These are phyloP conservation scores for Pollenia angustigena DNA, from an alignment of 2,888 invertebrate genomes.

Conservation along the genomic window DNA sequence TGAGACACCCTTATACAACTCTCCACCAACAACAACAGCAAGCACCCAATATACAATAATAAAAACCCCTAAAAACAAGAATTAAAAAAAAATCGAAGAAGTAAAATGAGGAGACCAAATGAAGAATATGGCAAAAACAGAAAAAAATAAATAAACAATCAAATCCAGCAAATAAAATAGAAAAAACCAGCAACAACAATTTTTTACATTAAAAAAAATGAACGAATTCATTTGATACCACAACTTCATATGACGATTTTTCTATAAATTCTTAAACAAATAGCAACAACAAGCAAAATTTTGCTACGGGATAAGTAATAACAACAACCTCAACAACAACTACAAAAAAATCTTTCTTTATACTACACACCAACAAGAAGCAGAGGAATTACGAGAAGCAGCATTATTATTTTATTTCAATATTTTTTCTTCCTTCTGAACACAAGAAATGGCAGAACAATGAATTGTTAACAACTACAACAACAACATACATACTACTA, in stretches of 20 bases:
- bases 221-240: constrained; percentile 60
- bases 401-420: constrained; percentile 54
- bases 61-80: constrained; percentile 56
- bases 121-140: constrained; percentile 62
- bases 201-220: constrained; percentile 50
- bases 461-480: constrained; percentile 72
- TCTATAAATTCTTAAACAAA: constrained; percentile 78
- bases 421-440: constrained; percentile 25
- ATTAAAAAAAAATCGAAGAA: constrained; percentile 30
- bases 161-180: constrained; percentile 51
- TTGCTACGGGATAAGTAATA: constrained; percentile 68
- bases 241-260: constrained; percentile 75
- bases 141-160: constrained; percentile 53
- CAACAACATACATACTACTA: constrained; percentile 22
- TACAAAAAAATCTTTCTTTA: constrained; percentile 28
- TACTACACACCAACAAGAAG: constrained; percentile 2
- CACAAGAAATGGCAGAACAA: constrained; percentile 73
- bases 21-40: constrained; percentile 7
- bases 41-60: constrained; percentile 46
- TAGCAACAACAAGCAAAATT: constrained; percentile 67
- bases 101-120: constrained; percentile 61
- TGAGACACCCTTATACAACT: constrained; percentile 56
- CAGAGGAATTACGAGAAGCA: constrained; percentile 48
- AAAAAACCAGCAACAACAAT: constrained; percentile 18
- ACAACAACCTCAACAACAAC: constrained; percentile 55